A percentile compares a stretch with the other conserved stretches of the same genome.
Conservation (phyloP, 2,888 invertebrate genomes). For the Trilocha varians region DNA sequence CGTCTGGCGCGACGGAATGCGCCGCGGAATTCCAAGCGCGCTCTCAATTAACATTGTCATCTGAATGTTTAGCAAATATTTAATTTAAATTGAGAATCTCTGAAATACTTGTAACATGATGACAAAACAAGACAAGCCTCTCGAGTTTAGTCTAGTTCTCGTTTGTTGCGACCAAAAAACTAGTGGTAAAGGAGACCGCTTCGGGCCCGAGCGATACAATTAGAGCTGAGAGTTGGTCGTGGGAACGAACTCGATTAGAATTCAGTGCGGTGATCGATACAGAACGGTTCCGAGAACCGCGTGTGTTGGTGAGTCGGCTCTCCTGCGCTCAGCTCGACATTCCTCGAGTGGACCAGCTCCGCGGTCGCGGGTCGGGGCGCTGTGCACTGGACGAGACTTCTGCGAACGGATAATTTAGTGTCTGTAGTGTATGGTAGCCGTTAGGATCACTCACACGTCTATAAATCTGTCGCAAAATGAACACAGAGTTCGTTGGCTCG, state of each 20-base stretch:
- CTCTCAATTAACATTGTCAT: slow-evolving; percentile 45
- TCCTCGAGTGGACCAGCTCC: no score
- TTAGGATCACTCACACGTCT: slow-evolving; percentile 28
- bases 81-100: slow-evolving; percentile 43
- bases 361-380: no score
- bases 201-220: slow-evolving; percentile 13
- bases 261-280: slow-evolving; percentile 15
- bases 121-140: slow-evolving; percentile 27
- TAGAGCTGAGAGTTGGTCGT: slow-evolving; percentile 16
- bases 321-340: no score
- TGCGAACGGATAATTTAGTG: slow-evolving; percentile 8
- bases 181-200: slow-evolving; percentile 14
- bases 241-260: slow-evolving; percentile 23
- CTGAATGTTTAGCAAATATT: slow-evolving; percentile 41
- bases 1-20: slow-evolving; percentile 22
- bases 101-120: slow-evolving; percentile 27
- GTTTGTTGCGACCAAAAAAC: slow-evolving; percentile 15
- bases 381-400: not conserved
- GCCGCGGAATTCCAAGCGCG: slow-evolving; percentile 32
- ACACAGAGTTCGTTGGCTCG: slow-evolving; percentile 34
- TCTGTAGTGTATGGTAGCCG: slow-evolving; percentile 21
- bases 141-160: slow-evolving; percentile 18
- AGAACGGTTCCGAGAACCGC: slow-evolving; percentile 17
- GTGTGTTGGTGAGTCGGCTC: not conserved
- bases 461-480: slow-evolving; percentile 46